Conservation (phyloP, 2,797 vertebrate genomes). For the Mormyrops boulengeri region DNA sequence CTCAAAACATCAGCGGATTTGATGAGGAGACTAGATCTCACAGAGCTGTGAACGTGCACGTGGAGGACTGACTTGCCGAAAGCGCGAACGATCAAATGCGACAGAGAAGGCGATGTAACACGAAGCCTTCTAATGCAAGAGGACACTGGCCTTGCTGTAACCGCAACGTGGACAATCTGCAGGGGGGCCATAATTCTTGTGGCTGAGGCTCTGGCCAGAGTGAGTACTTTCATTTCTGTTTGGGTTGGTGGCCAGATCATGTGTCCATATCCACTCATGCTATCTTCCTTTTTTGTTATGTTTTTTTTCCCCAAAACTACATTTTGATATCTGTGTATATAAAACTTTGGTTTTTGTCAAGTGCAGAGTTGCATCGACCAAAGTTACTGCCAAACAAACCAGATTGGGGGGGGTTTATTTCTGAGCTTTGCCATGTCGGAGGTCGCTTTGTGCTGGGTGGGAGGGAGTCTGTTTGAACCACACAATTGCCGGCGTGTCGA, state of each 20-base stretch:
- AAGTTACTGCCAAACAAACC: background rate
- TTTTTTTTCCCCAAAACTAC: background rate
- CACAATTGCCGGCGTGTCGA: background rate
- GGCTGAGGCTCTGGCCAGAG: background rate
- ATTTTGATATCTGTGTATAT: background rate
- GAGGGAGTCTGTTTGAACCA: background rate
- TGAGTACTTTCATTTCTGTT: background rate
- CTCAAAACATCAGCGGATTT: background rate
- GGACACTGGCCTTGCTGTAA: background rate
- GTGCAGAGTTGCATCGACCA: background rate
- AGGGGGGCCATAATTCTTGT: background rate
- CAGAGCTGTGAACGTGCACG: conserved; percentile 5
- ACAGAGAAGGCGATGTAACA: too few relatives aligned
- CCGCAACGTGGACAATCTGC: background rate
- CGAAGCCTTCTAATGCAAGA: background rate
- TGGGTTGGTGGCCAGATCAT: background rate
- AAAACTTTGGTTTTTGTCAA: background rate
- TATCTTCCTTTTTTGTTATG: background rate
- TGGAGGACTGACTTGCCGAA: background rate
- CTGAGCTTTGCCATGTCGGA: background rate
- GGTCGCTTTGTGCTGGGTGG: background rate
- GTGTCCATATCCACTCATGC: background rate
- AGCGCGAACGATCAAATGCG: background rate
- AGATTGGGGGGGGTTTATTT: background rate
- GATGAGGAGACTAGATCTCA: background rate